phyloP scores from a whole-genome alignment of 2,113 vertebrate species.

The Numenius arquata region DNA sequence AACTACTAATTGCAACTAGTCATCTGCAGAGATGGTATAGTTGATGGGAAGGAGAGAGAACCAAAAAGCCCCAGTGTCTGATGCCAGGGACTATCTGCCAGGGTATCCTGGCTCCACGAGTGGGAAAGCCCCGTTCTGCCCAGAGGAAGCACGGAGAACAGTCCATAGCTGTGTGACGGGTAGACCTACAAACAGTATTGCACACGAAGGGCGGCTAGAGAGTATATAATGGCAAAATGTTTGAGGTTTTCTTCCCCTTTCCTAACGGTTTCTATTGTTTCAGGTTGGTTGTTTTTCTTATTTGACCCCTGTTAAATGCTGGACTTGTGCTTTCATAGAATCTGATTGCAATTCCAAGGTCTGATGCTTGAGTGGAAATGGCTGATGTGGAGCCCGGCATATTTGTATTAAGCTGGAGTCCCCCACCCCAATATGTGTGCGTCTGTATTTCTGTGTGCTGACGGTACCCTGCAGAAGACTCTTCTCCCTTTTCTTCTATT shows the following conservation, averaged over 20 bases:
- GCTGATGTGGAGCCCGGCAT: neutral
- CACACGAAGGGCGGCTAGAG: neutral
- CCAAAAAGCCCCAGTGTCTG: neutral
- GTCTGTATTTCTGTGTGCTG: neutral
- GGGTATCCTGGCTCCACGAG: neutral
- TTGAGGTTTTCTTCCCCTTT: neutral
- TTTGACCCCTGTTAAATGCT: neutral
- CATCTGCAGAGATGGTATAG: neutral
- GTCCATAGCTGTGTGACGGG: accelerated
- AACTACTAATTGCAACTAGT: neutral
- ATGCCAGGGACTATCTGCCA: neutral
- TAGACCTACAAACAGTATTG: neutral
- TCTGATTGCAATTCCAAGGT: neutral
- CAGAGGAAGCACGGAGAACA: neutral
- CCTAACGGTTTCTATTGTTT: neutral
- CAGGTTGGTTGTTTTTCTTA: too few species aligned
- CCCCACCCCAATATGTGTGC: accelerated
- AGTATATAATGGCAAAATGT: accelerated
- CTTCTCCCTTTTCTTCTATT: neutral
- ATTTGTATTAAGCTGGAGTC: neutral
- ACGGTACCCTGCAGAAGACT: neutral
- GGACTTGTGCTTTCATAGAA: neutral
- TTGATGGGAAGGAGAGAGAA: neutral
- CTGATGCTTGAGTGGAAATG: neutral
- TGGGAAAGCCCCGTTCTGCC: neutral